Percentiles rank a stretch among this genome's conserved stretches.
Conservation (phyloP, 2,113 vertebrate genomes). For the Formicarius rufipectus region DNA sequence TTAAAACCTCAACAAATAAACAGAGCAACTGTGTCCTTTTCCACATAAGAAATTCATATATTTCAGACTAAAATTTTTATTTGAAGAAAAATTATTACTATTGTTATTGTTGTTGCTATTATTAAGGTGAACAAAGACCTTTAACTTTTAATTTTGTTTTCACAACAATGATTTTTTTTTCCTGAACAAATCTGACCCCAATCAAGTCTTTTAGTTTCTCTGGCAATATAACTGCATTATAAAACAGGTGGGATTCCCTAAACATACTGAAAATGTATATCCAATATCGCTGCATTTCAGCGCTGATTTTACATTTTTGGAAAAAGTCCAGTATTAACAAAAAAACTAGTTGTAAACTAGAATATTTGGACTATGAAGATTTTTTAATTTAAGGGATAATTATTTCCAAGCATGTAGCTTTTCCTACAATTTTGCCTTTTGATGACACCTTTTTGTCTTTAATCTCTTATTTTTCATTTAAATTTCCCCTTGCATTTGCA, state of each 20-base stretch:
- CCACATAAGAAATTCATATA: not conserved
- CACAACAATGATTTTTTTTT: not conserved
- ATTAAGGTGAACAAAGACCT: not conserved
- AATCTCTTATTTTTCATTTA: not conserved
- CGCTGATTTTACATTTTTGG: not conserved
- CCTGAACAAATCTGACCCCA: not conserved
- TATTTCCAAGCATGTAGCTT: not conserved
- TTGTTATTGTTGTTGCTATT: not conserved
- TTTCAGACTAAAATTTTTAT: not conserved
- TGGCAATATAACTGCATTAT: not conserved
- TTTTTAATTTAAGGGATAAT: not conserved
- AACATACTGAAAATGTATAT: not conserved
- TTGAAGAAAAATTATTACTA: not conserved
- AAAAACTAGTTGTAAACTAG: not conserved
- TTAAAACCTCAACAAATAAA: not conserved
- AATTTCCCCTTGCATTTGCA: not conserved
- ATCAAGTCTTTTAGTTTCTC: not conserved
- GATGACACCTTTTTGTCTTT: not conserved
- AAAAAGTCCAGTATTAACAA: not conserved
- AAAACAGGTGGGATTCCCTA: not conserved
- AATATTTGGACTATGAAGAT: not conserved
- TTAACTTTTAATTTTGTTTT: not conserved
- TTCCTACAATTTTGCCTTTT: not conserved
- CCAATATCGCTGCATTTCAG: not conserved
- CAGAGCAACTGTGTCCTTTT: not conserved